Conservation (phyloP, 2,797 vertebrate species). For the Paratrypauchen microcephalus region DNA sequence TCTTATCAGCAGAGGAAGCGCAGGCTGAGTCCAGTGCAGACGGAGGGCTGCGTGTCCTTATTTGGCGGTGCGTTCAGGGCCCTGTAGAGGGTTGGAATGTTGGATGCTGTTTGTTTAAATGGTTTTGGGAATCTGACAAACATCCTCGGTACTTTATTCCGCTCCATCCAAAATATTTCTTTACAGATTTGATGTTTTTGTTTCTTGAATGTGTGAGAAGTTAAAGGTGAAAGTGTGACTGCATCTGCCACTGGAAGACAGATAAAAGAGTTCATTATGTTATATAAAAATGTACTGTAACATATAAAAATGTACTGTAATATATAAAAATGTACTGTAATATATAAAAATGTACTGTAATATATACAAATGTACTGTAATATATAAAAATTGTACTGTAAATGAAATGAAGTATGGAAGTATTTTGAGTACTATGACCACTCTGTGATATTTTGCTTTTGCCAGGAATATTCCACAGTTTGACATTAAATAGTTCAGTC, state of each 20-base stretch:
- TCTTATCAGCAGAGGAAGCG: constrained; percentile 1
- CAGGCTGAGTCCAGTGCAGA: constrained; percentile 26
- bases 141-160: constrained; percentile 50
- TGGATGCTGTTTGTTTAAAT: constrained; percentile 67
- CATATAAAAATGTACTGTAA: too few species aligned
- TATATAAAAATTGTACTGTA: too few species aligned
- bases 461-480: too few species aligned
- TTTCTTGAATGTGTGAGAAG: constrained; percentile 56
- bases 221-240: constrained; percentile 52
- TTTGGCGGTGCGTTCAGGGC: constrained; percentile 71
- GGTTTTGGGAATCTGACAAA: constrained; percentile 68
- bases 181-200: constrained; percentile 48
- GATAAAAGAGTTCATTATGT: too few species aligned
- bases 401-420: too few species aligned
- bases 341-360: too few species aligned
- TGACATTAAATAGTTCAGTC: too few species aligned
- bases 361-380: too few species aligned
- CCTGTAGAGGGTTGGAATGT: constrained; percentile 41
- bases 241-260: not conserved
- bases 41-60: constrained; percentile 68
- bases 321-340: too few species aligned
- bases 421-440: too few species aligned
- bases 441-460: too few species aligned
- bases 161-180: constrained; percentile 52
- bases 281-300: too few species aligned